These are phyloP conservation scores for Bagarius yarrelli DNA, from an alignment of 2,113 vertebrate genomes.

Conservation along the genomic window DNA sequence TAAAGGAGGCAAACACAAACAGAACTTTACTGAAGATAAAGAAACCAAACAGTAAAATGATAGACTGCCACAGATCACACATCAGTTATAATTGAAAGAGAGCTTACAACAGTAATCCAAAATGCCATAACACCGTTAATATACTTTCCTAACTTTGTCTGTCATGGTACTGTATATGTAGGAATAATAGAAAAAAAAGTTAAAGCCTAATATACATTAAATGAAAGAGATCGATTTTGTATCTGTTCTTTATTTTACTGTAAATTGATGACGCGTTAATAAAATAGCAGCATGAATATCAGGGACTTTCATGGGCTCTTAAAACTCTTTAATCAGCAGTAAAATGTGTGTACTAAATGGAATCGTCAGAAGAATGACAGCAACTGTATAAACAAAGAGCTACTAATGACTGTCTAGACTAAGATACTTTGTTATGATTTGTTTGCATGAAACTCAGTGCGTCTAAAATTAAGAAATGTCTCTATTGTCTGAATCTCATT, in stretches of 20 bases:
- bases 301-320: conserved; percentile 44
- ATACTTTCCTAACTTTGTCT: background rate
- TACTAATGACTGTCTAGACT: background rate
- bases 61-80: background rate
- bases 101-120: background rate
- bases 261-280: background rate
- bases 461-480: conserved; percentile 25
- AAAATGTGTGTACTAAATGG: conserved; percentile 73
- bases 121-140: background rate
- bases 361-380: background rate
- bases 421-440: background rate
- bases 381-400: background rate
- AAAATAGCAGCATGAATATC: conserved; percentile 50
- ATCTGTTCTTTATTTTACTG: background rate
- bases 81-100: conserved; percentile 3
- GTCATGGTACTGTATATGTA: too few species aligned
- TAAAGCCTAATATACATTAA: background rate
- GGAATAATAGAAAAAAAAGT: background rate
- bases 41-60: conserved; percentile 1
- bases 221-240: background rate
- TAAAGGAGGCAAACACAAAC: background rate
- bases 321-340: conserved; percentile 71
- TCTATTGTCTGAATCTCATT: conserved; percentile 20
- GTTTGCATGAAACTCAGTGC: background rate
- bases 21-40: background rate